A percentile compares a stretch with the other conserved stretches of the same genome.
These are phyloP conservation scores for Masticophis lateralis DNA, from an alignment of 2,797 vertebrate species.

Conservation along the genomic window DNA sequence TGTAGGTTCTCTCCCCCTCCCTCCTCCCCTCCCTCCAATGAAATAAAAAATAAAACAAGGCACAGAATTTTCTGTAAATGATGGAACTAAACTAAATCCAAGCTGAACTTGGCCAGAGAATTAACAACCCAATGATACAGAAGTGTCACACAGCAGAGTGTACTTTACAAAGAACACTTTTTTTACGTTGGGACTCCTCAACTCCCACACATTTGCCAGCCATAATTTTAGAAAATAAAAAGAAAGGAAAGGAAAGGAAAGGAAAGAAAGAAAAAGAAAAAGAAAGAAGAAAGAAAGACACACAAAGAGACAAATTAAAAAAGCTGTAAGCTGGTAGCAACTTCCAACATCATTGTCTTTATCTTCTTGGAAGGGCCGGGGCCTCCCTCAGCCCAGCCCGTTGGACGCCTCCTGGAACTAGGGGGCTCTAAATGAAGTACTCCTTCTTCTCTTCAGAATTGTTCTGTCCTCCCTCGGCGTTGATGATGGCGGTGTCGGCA, in stretches of 20 bases:
- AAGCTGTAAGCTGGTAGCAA: slow-evolving; percentile 73
- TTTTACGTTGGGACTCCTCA: slow-evolving; percentile 75
- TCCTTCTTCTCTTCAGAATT: slow-evolving; percentile 99
- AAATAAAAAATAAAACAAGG: slow-evolving; percentile 79
- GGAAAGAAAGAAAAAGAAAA: slow-evolving; percentile 10
- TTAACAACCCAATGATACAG: slow-evolving; percentile 73
- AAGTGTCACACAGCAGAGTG: slow-evolving; percentile 90
- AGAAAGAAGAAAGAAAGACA: slow-evolving; percentile 15
- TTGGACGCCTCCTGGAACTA: slow-evolving; percentile 77
- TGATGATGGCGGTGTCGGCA: slow-evolving; percentile 98
- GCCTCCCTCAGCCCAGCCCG: slow-evolving; percentile 56
- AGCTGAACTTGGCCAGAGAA: slow-evolving; percentile 80
- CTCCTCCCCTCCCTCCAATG: slow-evolving; percentile 45
- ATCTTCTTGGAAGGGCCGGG: slow-evolving; percentile 73
- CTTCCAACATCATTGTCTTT: slow-evolving; percentile 74
- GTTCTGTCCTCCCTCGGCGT: slow-evolving; percentile 98
- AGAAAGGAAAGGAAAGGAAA: slow-evolving; percentile 5
- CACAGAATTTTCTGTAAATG: slow-evolving; percentile 99
- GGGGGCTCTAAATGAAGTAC: slow-evolving; percentile 95
- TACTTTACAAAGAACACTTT: slow-evolving; percentile 86
- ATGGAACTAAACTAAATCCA: slow-evolving; percentile 90
- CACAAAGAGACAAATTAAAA: slow-evolving; percentile 38
- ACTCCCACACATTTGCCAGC: slow-evolving; percentile 74
- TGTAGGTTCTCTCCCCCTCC: slow-evolving; percentile 61
- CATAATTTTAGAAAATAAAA: slow-evolving; percentile 65